Conservation (phyloP, 2,113 vertebrate genomes). For the Fulica atra region DNA sequence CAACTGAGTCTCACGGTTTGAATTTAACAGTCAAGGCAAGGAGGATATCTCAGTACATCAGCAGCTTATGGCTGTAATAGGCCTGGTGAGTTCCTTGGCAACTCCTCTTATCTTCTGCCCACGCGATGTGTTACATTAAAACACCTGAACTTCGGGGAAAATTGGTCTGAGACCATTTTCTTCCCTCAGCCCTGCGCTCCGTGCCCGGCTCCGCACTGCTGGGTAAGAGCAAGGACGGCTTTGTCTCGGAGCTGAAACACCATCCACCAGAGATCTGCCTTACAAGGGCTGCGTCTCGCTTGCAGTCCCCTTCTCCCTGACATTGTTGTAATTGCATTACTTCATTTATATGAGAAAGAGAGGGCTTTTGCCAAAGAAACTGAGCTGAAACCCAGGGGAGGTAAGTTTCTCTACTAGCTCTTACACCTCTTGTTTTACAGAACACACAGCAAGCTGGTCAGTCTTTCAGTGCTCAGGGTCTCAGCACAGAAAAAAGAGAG, state of each 20-base stretch:
- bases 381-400: background rate
- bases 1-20: rapidly evolving
- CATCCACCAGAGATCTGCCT: background rate
- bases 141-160: background rate
- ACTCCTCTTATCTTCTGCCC: background rate
- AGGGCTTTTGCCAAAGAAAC: background rate
- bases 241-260: background rate
- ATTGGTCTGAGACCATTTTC: background rate
- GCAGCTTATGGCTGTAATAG: background rate
- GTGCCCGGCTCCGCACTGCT: rapidly evolving
- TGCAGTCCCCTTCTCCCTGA: background rate
- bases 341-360: background rate
- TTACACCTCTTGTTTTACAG: background rate
- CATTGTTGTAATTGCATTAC: background rate
- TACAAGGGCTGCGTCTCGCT: background rate
- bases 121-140: background rate
- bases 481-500: background rate
- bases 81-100: background rate
- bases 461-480: background rate
- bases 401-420: background rate
- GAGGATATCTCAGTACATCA: conserved; percentile 14
- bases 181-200: background rate
- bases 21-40: background rate
- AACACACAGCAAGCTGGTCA: rapidly evolving
- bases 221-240: background rate